Evolutionary conservation across 2,113 vertebrate genomes (phyloP).

Genomic region (Oryzias celebensis): DNA sequence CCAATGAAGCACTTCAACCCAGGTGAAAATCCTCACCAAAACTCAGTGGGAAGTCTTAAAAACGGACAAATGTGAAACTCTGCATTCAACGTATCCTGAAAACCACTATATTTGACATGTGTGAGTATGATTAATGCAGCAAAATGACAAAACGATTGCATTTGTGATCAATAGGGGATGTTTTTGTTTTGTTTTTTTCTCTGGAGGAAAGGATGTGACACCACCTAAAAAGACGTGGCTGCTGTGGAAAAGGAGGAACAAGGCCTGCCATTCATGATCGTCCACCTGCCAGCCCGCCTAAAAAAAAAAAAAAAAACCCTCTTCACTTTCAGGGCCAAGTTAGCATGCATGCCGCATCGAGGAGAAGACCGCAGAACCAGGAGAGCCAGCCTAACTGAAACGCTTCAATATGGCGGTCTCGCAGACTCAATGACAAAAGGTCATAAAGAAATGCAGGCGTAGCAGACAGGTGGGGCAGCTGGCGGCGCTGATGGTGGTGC

Average conservation of each 20-base stretch:
- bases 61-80: slow-evolving; percentile 40
- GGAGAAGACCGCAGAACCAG: slow-evolving; percentile 5
- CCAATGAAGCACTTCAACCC: slow-evolving; percentile 36
- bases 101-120: slow-evolving; percentile 49
- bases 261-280: slow-evolving; percentile 75
- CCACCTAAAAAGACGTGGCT: slow-evolving; percentile 59
- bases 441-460: slow-evolving; percentile 45
- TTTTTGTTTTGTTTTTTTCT: slow-evolving; percentile 58
- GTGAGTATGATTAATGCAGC: slow-evolving; percentile 20
- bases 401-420: slow-evolving; percentile 24
- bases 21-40: slow-evolving; percentile 28
- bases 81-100: slow-evolving; percentile 65
- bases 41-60: slow-evolving; percentile 28
- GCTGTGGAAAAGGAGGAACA: slow-evolving; percentile 63
- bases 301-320: slow-evolving; percentile 17
- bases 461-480: slow-evolving; percentile 44
- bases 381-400: neutral
- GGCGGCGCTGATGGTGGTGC: slow-evolving; percentile 68
- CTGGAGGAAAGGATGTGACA: slow-evolving; percentile 61
- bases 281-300: slow-evolving; percentile 73
- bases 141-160: slow-evolving; percentile 61
- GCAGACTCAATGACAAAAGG: slow-evolving; percentile 23
- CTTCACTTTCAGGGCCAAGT: slow-evolving; percentile 55
- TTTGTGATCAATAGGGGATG: slow-evolving; percentile 66
- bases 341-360: slow-evolving; percentile 62